Evolutionary conservation across 1,140 invertebrate genomes (phyloP).

Genomic region (Brachionus calyciflorus): DNA sequence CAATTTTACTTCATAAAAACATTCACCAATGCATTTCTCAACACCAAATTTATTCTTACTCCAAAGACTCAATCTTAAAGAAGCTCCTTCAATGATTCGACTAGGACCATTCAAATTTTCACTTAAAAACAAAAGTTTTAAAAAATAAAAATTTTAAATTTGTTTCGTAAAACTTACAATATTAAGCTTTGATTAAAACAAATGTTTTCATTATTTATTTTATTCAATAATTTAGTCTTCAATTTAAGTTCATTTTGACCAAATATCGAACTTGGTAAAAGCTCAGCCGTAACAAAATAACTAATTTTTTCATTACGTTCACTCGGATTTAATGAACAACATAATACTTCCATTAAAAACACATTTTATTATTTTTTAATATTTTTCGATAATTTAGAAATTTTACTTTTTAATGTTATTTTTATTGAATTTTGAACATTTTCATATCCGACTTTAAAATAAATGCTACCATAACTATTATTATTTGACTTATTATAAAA

Average conservation of each 20-base stretch:
- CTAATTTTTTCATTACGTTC: background rate
- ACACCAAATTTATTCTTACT: background rate
- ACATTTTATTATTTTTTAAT: background rate
- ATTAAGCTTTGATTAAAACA: background rate
- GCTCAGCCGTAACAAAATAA: background rate
- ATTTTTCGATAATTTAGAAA: too few species aligned
- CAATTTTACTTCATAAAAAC: conserved; percentile 16
- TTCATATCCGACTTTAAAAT: conserved; percentile 30
- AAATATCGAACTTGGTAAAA: background rate
- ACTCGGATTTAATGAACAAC: background rate
- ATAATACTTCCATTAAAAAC: background rate
- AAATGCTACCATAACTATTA: background rate
- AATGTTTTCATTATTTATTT: background rate
- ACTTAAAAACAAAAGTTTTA: background rate
- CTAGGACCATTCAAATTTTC: too few species aligned
- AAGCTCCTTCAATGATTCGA: background rate
- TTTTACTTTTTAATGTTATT: background rate
- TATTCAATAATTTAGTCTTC: background rate
- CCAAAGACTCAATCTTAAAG: background rate
- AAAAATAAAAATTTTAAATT: background rate
- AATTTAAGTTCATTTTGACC: background rate
- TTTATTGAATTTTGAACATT: background rate
- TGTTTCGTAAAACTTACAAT: background rate
- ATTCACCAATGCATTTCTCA: background rate
- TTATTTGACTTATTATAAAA: background rate